Evolutionary conservation across 2,113 vertebrate species (phyloP), one percentile per base, ranked within the genome.

Genomic region (pig (Sus scrofa)): DNA sequence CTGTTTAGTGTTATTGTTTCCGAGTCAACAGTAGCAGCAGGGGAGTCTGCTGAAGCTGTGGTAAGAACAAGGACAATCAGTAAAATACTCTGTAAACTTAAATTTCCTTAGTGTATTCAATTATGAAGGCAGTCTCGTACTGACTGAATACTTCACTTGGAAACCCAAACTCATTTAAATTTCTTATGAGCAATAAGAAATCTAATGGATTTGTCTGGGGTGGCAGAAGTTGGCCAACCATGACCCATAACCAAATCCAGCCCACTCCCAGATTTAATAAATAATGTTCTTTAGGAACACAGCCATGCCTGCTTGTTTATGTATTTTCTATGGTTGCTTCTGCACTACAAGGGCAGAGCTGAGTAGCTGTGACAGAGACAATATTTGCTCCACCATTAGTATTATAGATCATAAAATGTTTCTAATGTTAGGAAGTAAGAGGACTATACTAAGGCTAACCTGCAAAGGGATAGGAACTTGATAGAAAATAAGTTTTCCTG

Each of bases 1-100:
- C 99, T 98, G 97, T 99, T 99, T 95, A 99, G 99, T 2, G 99
- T 99, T 99, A 99, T 99, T 78, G 99, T 99, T 89, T 99, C 99
- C 4, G 99, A 98, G 71, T 99, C 99, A 94, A 98, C 98, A 89
- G 98, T 91, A 91, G 99, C 98, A 95, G 98, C 97, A 93, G 99
- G 97, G 37, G 98, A 98, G 78, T 99, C 99, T 0, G 99, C 90
- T 52, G 99, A 98, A 91, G 99, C 99, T 98, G 99, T 97, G 98
- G 24, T 97, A 98, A 98, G 65, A 82, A 92, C 86, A 75, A 96
- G 9, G 62, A 74, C 86, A 86, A 96, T 74, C 78, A 83, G 92
- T 75, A 84, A 96, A 97, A 97, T 10, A n/a, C 6, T 85, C 70
- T 60, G 30, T 91, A n/a, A 70, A 93, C 79, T 58, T 63, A 65